Conservation (phyloP, 2,797 vertebrate genomes). For the Argya squamiceps region DNA sequence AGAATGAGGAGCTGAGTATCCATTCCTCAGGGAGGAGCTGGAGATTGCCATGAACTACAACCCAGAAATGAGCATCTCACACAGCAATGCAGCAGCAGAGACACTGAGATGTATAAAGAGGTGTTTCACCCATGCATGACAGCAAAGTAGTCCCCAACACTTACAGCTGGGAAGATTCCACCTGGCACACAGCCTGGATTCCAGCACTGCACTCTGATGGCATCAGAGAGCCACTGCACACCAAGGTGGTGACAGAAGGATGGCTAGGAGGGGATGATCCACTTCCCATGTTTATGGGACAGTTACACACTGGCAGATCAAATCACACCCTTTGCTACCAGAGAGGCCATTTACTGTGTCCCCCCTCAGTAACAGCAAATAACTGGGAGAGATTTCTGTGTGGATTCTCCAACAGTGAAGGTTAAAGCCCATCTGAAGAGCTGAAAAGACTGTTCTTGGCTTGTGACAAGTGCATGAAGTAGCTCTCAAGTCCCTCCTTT, state of each 20-base stretch:
- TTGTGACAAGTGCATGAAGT: fast-evolving
- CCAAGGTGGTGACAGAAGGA: neutral
- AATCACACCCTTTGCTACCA: neutral
- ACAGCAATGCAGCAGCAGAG: neutral
- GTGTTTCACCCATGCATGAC: neutral
- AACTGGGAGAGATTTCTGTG: neutral
- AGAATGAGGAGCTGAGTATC: neutral
- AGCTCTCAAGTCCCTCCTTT: neutral
- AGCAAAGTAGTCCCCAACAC: neutral
- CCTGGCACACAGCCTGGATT: neutral
- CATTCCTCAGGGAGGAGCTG: neutral
- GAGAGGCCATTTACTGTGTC: neutral
- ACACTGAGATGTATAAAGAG: neutral
- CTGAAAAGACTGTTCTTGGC: neutral
- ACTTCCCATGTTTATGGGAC: neutral
- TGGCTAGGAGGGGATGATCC: neutral
- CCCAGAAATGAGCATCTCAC: neutral
- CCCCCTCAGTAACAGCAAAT: neutral
- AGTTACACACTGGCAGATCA: neutral
- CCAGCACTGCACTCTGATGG: neutral
- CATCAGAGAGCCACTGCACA: neutral
- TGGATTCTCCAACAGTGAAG: neutral
- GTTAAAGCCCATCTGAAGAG: neutral
- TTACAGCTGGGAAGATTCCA: neutral
- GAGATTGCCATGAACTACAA: neutral